These are phyloP conservation scores for Mythimna ferrago DNA, from an alignment of 2,888 invertebrate species.

Conservation along the genomic window DNA sequence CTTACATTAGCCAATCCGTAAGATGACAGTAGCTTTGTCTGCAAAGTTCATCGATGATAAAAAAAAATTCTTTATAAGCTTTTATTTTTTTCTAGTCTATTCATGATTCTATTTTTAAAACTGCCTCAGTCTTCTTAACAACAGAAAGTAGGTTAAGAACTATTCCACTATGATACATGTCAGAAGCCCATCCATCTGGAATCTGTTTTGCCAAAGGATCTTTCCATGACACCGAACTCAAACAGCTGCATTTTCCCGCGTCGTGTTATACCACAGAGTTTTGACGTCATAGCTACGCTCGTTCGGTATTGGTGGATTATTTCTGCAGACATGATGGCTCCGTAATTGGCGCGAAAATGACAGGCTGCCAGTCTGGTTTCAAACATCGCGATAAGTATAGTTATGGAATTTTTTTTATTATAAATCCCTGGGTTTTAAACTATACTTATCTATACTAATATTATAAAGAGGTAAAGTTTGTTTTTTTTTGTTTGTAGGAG, in stretches of 20 bases:
- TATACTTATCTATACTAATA: no score
- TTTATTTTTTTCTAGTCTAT: not conserved
- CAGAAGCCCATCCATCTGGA: conserved; percentile 14
- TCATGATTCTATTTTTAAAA: not conserved
- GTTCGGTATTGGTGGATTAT: conserved; percentile 42
- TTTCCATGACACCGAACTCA: conserved; percentile 26
- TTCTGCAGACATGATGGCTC: conserved; percentile 45
- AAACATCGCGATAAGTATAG: conserved; percentile 33
- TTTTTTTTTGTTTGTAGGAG: no score
- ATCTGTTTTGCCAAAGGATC: conserved; percentile 22
- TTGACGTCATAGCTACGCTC: conserved; percentile 34
- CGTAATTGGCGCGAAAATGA: conserved; percentile 53
- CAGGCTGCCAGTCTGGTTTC: conserved; percentile 34
- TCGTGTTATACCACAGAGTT: conserved; percentile 16
- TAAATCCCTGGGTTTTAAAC: conserved; percentile 11
- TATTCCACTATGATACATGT: not conserved
- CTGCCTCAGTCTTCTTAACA: not conserved
- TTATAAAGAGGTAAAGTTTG: no score
- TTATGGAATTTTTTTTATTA: conserved; percentile 1
- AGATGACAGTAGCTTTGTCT: no score
- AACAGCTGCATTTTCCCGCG: conserved; percentile 41
- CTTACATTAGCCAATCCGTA: no score
- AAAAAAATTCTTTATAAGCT: no score
- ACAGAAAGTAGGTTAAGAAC: not conserved
- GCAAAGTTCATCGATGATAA: not conserved